Evolutionary conservation across 2,113 vertebrate genomes (phyloP).

Genomic region (Entomyzon cyanotis): DNA sequence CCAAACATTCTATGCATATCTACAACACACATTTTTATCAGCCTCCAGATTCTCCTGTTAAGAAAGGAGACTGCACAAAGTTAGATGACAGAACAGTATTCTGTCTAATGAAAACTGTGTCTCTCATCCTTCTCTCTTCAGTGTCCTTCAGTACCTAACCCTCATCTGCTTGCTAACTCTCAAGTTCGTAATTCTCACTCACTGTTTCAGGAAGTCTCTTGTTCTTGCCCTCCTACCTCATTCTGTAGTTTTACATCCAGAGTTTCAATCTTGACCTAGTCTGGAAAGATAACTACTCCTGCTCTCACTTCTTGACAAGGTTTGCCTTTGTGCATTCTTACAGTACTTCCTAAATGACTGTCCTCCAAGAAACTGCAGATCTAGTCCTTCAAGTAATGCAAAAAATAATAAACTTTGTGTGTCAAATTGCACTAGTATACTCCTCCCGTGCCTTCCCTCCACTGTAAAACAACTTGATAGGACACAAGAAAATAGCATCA

Average conservation of each 20-base stretch:
- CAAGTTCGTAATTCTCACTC: not conserved
- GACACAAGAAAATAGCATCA: not conserved
- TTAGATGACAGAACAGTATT: not conserved
- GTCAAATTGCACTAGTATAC: not conserved
- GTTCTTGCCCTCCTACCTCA: not conserved
- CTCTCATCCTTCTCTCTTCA: not conserved
- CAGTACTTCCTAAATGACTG: not conserved
- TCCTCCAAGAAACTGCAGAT: not conserved
- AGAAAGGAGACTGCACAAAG: not conserved
- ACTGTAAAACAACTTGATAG: not conserved
- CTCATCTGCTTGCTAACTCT: not conserved
- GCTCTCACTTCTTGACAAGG: not conserved
- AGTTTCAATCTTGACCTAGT: not conserved
- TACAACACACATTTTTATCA: not conserved
- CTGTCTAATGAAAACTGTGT: not conserved
- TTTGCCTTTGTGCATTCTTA: not conserved
- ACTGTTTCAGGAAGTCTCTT: not conserved
- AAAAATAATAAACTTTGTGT: not conserved
- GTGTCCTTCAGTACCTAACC: not conserved
- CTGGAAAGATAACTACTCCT: not conserved
- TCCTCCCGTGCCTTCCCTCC: not conserved
- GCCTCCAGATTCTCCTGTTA: not conserved
- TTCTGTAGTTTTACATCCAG: not conserved
- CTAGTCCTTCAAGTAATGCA: not conserved
- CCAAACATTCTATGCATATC: not conserved